Evolutionary conservation across 2,888 invertebrate genomes (phyloP), one percentile per base, ranked within the genome.

Genomic region (Aethes cnicana): DNA sequence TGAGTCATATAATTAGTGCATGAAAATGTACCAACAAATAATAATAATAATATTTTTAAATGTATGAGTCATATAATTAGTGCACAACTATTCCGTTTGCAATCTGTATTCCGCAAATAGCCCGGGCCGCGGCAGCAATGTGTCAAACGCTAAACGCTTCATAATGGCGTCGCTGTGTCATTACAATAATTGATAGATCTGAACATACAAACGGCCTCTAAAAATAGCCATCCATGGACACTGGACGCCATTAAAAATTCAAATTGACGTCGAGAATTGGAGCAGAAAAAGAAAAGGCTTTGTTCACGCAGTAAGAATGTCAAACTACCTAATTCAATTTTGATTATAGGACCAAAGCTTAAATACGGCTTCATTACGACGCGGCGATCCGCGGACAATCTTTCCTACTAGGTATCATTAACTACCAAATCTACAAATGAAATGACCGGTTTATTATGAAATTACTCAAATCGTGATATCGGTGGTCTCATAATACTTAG

Each of bases 321-420:
- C 89, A 85, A 81, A 80, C 77, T 89, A 33, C 39, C 46, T 52
- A 89, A 89, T 89, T 89, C 82, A 88, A 87, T 87, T 89, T 89
- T 89, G 89, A 89, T 89, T 88, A 88, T 87, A 89, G 88, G 82
- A 85, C 79, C 82, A 83, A 87, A 77, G 81, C 78, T 70, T 83
- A 86, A 88, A 85, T 85, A 85, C 69, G 77, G 78, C 74, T 86
- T 85, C 84, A 88, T 88, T 88, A 87, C 69, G 80, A 76, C 60
- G 73, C 84, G 82, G 66, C 82, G 84, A 84, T 84, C 86, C 87
- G 81, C 82, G 63, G 81, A 84, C 86, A 85, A 87, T 87, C 84
- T 74, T 82, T 78, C 78, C 72, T 78, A 84, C 77, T 84, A 82
- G 81, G 74, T 87, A 83, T 89, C 84, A 89, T 89, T 89, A 88